Base-by-base conservation (phyloP, 2,888 invertebrate species). In the Drosophila formosana region DNA sequence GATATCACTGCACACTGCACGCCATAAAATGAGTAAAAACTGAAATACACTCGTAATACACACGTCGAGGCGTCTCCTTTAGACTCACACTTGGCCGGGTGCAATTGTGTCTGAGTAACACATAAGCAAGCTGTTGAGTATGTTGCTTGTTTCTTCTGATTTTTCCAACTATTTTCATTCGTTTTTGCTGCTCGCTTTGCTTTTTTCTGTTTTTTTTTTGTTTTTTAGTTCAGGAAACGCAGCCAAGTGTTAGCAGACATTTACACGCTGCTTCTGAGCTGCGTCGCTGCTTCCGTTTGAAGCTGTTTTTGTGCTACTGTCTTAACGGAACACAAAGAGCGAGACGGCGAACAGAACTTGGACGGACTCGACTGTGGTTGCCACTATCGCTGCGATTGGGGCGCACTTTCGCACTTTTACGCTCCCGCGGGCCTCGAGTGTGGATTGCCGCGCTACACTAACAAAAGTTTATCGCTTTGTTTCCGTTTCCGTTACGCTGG, bases 381-480 rank as follows among this genome's bases (percentile, higher is more conserved):
- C 63, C 25, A 26, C 13, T 39, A 39, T 13, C 41, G 43, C 56
- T 55, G 47, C 57, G 53, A 13, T 57, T 50, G 64, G 56, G 64
- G 47, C 68, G 73, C 81, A 73, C 72, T 86, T 86, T 83, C 79
- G 81, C 83, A 86, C 86, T 83, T 77, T 86, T 77, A 75, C 72
- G 83, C 86, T 86, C 86, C 74, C 79, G 77, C 81, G 77, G 71
- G 76, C 70, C 66, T 78, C 61, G 66, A 70, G 80, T 75, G 82
- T 61, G 80, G 73, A 82, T 80, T 83, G 85, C 70, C 63, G 65
- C 66, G 69, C 71, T 71, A 73, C 78, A 77, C 82, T 81, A 85
- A 85, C 85, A 81, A 79, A 86, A 88, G 85, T 86, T 88, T 86
- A 86, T 85, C 85, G 88, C 87, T 82, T 79, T 86, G 80, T 82